A percentile compares a stretch with the other conserved stretches of the same genome.
Evolutionary conservation across 1,140 invertebrate genomes (phyloP).

Genomic region (Diorhabda sublineata): DNA sequence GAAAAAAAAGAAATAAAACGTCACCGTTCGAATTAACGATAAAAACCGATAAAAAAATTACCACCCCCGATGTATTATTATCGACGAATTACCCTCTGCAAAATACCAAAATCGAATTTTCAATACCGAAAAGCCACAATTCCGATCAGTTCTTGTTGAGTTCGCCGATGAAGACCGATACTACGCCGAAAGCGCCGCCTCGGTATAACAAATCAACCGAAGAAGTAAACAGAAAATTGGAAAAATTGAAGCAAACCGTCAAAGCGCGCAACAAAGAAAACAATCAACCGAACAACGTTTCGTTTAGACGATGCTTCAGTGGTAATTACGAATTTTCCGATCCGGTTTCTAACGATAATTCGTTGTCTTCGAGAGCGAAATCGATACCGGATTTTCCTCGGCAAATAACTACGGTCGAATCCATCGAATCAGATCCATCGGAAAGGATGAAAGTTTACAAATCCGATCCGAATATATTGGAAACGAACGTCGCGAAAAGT

Average conservation of each 20-base stretch:
- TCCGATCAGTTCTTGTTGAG: neutral
- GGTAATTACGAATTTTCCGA: slow-evolving; percentile 25
- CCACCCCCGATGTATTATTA: slow-evolving; percentile 39
- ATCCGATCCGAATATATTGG: slow-evolving; percentile 58
- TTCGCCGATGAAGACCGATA: slow-evolving; percentile 26
- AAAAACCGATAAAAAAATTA: slow-evolving; percentile 39
- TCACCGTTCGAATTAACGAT: slow-evolving; percentile 32
- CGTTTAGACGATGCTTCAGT: slow-evolving; percentile 39
- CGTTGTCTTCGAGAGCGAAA: slow-evolving; percentile 30
- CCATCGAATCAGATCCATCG: neutral
- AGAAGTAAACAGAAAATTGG: slow-evolving; percentile 52
- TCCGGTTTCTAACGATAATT: neutral
- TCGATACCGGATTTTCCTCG: slow-evolving; percentile 38
- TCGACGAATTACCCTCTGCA: slow-evolving; percentile 31
- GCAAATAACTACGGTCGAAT: slow-evolving; percentile 10
- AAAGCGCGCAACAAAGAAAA: slow-evolving; percentile 52
- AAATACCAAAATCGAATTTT: slow-evolving; percentile 28
- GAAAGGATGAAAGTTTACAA: slow-evolving; percentile 45
- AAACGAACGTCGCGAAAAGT: slow-evolving; percentile 42
- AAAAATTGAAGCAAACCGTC: slow-evolving; percentile 63
- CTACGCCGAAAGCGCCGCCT: slow-evolving; percentile 45
- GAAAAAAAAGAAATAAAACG: slow-evolving; percentile 32
- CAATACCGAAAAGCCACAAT: slow-evolving; percentile 14
- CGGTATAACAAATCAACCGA: slow-evolving; percentile 30
- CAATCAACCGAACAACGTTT: neutral